Conservation (phyloP, 2,113 vertebrate species). For the Hippocampus guttulatus region DNA sequence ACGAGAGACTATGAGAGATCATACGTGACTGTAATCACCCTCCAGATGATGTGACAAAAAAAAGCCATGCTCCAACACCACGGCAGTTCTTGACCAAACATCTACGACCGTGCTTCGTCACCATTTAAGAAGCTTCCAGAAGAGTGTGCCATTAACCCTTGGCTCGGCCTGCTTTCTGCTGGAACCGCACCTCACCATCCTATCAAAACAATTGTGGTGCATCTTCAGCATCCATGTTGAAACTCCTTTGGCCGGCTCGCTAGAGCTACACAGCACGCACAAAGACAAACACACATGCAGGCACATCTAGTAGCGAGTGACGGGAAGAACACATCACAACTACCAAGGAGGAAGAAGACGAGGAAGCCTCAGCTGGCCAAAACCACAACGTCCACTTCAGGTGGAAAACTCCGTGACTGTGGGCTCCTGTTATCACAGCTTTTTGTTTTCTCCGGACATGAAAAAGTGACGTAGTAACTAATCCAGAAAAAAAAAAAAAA, state of each 20-base stretch:
- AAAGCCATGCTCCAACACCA: constrained; percentile 24
- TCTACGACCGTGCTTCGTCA: constrained; percentile 61
- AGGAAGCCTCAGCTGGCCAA: constrained; percentile 55
- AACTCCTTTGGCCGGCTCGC: constrained; percentile 65
- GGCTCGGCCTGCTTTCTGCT: constrained; percentile 58
- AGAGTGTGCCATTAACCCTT: constrained; percentile 80
- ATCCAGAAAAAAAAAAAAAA: constrained; percentile 43
- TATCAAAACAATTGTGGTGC: constrained; percentile 64
- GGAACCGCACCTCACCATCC: constrained; percentile 45
- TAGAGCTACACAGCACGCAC: constrained; percentile 40
- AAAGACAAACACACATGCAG: constrained; percentile 31
- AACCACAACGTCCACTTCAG: constrained; percentile 60
- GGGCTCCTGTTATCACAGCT: constrained; percentile 71
- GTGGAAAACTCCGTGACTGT: constrained; percentile 68
- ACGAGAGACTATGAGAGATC: constrained; percentile 18
- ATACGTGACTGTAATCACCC: constrained; percentile 27
- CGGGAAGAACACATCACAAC: constrained; percentile 57
- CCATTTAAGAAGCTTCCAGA: constrained; percentile 83
- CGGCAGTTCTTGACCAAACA: constrained; percentile 47
- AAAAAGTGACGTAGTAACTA: constrained; percentile 83
- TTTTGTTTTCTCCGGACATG: constrained; percentile 71
- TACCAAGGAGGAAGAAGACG: constrained; percentile 63
- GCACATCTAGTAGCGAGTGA: constrained; percentile 32
- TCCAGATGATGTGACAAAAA: constrained; percentile 5
- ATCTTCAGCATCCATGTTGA: constrained; percentile 78